phyloP scores from a whole-genome alignment of 2,113 vertebrate genomes.

The Lepidiolamprologus cunningtoni region DNA sequence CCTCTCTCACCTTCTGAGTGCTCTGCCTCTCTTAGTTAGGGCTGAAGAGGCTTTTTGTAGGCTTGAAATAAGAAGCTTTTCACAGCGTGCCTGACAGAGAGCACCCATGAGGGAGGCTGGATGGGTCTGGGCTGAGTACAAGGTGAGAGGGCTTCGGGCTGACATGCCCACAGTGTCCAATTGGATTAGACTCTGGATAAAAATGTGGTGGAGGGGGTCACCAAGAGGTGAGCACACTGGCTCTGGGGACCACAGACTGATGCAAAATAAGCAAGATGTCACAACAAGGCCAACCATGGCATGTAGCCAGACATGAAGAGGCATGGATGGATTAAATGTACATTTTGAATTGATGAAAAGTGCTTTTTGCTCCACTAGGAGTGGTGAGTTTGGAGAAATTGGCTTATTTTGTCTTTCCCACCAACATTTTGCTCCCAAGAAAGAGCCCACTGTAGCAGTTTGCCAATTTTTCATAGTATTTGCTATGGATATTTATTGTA shows the following conservation, averaged over 20 bases:
- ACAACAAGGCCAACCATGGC: not conserved
- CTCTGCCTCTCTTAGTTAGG: slow-evolving; percentile 17
- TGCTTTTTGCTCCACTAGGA: not conserved
- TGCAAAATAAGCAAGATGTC: not conserved
- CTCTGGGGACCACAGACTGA: not conserved
- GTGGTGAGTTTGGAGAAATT: not conserved
- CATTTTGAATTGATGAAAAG: not conserved
- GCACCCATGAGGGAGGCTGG: slow-evolving; percentile 17
- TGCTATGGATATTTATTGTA: not conserved
- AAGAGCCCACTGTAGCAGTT: not conserved
- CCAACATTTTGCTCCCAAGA: not conserved
- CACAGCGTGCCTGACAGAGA: not conserved
- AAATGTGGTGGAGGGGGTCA: slow-evolving; percentile 6
- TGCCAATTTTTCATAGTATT: not conserved
- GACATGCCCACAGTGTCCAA: slow-evolving; percentile 28
- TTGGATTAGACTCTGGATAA: slow-evolving; percentile 28
- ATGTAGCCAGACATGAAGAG: not conserved
- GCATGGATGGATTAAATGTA: not conserved
- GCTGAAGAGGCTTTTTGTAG: slow-evolving; percentile 46
- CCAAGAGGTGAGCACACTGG: not conserved
- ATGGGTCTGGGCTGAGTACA: slow-evolving; percentile 20
- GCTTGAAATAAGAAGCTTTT: slow-evolving; percentile 30
- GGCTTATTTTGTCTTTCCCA: not conserved
- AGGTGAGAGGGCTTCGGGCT: slow-evolving; percentile 9
- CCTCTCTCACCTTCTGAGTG: not conserved